These are phyloP conservation scores for Clarias fuscus DNA, from an alignment of 2,797 vertebrate genomes.

Conservation along the genomic window DNA sequence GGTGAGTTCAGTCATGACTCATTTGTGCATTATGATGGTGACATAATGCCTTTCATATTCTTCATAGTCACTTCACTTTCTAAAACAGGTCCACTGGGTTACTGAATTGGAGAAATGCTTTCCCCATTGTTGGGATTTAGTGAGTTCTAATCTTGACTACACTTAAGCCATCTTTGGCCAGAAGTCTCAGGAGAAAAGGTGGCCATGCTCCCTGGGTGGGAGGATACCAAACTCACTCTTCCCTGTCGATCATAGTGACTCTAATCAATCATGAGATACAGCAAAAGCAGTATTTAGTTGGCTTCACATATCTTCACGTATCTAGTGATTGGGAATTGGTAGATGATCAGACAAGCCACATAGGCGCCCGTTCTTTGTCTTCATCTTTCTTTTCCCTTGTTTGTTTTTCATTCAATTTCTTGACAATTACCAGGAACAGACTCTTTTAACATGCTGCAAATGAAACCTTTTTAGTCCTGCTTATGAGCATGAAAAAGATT, in stretches of 20 bases:
- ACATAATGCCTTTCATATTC: background rate
- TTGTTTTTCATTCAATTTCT: background rate
- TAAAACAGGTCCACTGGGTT: background rate
- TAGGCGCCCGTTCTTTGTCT: background rate
- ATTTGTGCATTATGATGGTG: background rate
- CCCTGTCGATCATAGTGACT: background rate
- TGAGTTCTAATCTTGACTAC: background rate
- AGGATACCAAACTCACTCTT: background rate
- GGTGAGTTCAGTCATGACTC: background rate
- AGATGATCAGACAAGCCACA: background rate
- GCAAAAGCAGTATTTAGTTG: background rate
- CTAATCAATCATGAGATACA: background rate
- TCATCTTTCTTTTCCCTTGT: background rate
- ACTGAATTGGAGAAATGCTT: background rate
- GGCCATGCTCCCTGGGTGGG: background rate
- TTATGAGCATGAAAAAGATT: slow-evolving; percentile 48
- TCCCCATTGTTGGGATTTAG: background rate
- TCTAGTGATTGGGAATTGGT: background rate
- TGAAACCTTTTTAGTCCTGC: slow-evolving; percentile 51
- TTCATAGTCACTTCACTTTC: background rate
- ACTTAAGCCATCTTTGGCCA: background rate
- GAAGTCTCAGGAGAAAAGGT: background rate
- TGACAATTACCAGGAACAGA: slow-evolving; percentile 24
- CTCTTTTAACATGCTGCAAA: slow-evolving; percentile 52
- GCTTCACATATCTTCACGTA: background rate